Base-by-base conservation (phyloP, 2,797 vertebrate species). In the Pipistrellus pipistrellus region DNA sequence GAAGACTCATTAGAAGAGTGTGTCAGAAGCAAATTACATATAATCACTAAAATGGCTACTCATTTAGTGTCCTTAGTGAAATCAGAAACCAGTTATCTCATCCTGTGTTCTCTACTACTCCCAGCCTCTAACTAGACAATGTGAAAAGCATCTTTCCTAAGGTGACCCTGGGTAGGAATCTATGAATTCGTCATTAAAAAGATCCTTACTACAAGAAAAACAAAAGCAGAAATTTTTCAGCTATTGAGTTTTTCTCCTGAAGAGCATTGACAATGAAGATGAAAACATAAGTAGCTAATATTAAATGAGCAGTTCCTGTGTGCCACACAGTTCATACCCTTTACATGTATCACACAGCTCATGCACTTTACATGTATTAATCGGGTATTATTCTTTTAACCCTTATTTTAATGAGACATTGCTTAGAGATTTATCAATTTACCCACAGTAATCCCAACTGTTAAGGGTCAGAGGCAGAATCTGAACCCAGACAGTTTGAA, bases 1-100 rank as follows among this genome's bases (percentile, higher is more conserved):
- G 10, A 96, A 92, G 59, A 88, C 30, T 93, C 46, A 84, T 53
- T 82, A 72, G 27, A 77, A 81, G 30, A 91, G 66, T 62, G 38
- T 51, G 68, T 90, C 41, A 87, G 30, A 76, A 21, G 41, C 64
- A 87, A 90, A 18, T 87, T 75, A 23, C 30, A 55, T 30, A 69
- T 32, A 80, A 90, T 87, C 71, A 87, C 57, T 55, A 88, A 94
- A 48, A 92, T 41, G 35, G 35, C 53, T 87, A 87, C 25, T 91
- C 30, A 51, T 41, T 59, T 62, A 78, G 25, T 13, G 18, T 64
- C 64, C 82, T 64, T 57, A 96, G 69, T 57, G 27, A 94, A 94
- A 89, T 41, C 55, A 83, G 38, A 25, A 94, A 73, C 46, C 55
- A 93, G 21, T 87, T n/a, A 73, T 51, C 17, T 77, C 68, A 66